phyloP scores from a whole-genome alignment of 2,888 invertebrate species.

The Brachypalpus laphriformis region DNA sequence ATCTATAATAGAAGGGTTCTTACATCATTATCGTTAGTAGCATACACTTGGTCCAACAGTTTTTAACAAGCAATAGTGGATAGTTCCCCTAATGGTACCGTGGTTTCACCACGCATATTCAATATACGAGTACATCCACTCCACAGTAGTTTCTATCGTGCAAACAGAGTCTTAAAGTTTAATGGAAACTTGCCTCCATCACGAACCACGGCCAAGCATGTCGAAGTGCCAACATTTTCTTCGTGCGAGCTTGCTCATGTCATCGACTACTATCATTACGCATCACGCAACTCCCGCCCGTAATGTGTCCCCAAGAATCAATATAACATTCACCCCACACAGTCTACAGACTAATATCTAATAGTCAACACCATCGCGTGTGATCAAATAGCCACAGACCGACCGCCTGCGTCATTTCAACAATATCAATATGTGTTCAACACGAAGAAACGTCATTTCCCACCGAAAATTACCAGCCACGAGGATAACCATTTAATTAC shows the following conservation, averaged over 20 bases:
- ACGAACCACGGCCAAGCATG: not conserved
- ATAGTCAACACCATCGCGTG: conserved; percentile 63
- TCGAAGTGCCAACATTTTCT: conserved; percentile 3
- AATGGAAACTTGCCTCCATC: not conserved
- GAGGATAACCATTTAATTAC: conserved; percentile 68
- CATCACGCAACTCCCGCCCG: conserved; percentile 5
- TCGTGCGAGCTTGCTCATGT: conserved; percentile 20
- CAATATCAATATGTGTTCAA: conserved; percentile 65
- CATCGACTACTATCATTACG: conserved; percentile 39
- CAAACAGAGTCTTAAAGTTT: not conserved
- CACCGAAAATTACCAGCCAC: conserved; percentile 48
- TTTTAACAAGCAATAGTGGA: no score
- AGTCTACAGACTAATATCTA: conserved; percentile 51
- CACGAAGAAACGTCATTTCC: conserved; percentile 62
- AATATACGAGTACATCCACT: no score
- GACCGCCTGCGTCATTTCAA: conserved; percentile 62
- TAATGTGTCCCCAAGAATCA: conserved; percentile 32
- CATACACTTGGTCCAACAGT: no score
- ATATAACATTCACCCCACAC: conserved; percentile 36
- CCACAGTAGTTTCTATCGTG: no score
- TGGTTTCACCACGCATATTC: no score
- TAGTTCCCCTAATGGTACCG: no score
- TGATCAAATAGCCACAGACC: conserved; percentile 17
- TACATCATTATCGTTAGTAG: no score
- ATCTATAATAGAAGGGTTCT: no score